phyloP scores from a whole-genome alignment of 2,797 vertebrate genomes.

The Falco columbarius region DNA sequence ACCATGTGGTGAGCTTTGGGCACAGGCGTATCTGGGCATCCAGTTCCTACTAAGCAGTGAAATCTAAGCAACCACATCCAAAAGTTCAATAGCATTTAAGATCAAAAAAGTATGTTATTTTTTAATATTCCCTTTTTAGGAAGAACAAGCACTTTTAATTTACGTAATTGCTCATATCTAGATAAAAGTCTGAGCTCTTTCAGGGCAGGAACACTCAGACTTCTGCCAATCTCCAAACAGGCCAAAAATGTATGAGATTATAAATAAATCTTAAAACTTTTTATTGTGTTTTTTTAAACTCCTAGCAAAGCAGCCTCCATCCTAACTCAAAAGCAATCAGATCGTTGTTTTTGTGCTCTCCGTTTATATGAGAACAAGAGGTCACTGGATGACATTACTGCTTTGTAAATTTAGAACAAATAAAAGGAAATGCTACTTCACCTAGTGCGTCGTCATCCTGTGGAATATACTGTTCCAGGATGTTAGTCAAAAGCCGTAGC shows the following conservation, averaged over 20 bases:
- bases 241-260: constrained; percentile 6
- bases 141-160: not conserved
- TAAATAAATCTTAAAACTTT: constrained; percentile 20
- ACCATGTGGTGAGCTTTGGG: not conserved
- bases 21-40: not conserved
- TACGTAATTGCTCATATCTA: not conserved
- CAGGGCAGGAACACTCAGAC: not conserved
- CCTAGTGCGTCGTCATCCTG: constrained; percentile 62
- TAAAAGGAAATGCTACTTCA: constrained; percentile 68
- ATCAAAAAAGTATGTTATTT: not conserved
- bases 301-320: not conserved
- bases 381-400: constrained; percentile 59
- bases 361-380: constrained; percentile 47
- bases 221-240: not conserved
- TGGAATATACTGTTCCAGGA: constrained; percentile 63
- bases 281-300: not conserved
- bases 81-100: not conserved
- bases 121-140: constrained; percentile 22
- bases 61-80: not conserved
- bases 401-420: constrained; percentile 71
- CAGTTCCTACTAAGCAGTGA: not conserved
- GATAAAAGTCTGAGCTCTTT: constrained; percentile 27
- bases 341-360: not conserved
- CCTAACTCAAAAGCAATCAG: not conserved
- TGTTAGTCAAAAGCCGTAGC: constrained; percentile 47